Percentiles rank a stretch among this genome's conserved stretches.
These are phyloP conservation scores for Ephestia elutella DNA, from an alignment of 1,140 invertebrate genomes.

Conservation along the genomic window DNA sequence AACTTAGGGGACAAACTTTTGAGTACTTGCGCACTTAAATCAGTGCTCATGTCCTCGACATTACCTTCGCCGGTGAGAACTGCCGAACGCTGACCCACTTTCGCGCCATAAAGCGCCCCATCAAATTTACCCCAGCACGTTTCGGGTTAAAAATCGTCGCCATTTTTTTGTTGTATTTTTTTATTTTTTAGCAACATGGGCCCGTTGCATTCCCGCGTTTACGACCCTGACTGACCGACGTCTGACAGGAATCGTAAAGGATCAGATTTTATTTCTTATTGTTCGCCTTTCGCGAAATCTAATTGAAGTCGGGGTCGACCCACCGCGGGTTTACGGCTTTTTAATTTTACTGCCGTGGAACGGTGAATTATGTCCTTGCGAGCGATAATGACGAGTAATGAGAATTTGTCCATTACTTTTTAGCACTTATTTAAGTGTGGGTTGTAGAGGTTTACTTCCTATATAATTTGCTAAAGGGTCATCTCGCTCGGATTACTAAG, in stretches of 20 bases:
- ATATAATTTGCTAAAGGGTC: too few relatives aligned
- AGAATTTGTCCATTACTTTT: conserved; percentile 53
- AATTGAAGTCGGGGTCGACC: conserved; percentile 59
- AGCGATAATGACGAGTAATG: conserved; percentile 46
- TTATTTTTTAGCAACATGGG: conserved; percentile 46
- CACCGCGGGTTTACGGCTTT: conserved; percentile 62
- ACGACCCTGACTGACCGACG: conserved; percentile 62
- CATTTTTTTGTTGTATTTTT: conserved; percentile 30
- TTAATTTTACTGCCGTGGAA: conserved; percentile 62
- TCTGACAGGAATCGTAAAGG: conserved; percentile 68
- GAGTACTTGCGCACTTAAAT: conserved; percentile 7
- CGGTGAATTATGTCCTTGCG: conserved; percentile 51
- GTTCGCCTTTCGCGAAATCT: conserved; percentile 71
- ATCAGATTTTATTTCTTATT: conserved; percentile 72
- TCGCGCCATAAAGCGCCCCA: conserved; percentile 48
- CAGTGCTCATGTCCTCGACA: conserved; percentile 2
- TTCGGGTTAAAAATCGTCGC: conserved; percentile 29
- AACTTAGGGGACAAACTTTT: neutral
- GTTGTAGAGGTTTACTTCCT: neutral
- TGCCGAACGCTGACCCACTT: conserved; percentile 50
- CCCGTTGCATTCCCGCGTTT: conserved; percentile 68
- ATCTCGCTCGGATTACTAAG: too few relatives aligned
- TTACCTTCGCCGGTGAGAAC: conserved; percentile 9
- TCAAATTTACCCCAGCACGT: conserved; percentile 46
- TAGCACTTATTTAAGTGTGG: conserved; percentile 3